Conservation (phyloP, 2,888 invertebrate genomes). For the Deilephila porcellus region DNA sequence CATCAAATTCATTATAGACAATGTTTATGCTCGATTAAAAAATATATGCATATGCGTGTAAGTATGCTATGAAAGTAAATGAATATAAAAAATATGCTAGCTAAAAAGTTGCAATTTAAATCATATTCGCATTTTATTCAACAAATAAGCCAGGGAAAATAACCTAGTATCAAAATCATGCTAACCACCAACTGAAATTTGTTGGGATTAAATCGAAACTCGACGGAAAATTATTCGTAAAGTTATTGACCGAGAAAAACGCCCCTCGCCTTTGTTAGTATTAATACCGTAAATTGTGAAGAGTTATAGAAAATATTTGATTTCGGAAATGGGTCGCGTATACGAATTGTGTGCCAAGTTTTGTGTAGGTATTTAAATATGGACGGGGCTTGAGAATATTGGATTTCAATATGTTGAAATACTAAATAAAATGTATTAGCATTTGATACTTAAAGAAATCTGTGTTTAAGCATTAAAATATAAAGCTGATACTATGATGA, state of each 20-base stretch:
- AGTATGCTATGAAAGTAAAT: too few relatives aligned
- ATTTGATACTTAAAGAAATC: too few relatives aligned
- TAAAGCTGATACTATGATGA: too few relatives aligned
- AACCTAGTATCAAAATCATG: not conserved
- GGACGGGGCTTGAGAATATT: not conserved
- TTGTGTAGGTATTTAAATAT: not conserved
- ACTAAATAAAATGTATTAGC: too few relatives aligned
- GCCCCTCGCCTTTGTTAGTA: not conserved
- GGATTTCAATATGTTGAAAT: not conserved
- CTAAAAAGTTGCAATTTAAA: too few relatives aligned
- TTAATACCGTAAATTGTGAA: not conserved
- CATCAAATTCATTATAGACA: too few relatives aligned
- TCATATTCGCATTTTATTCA: too few relatives aligned
- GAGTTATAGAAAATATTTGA: not conserved
- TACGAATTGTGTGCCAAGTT: not conserved
- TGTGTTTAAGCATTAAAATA: too few relatives aligned
- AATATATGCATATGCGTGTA: too few relatives aligned
- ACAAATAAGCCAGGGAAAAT: too few relatives aligned
- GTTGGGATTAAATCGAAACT: not conserved
- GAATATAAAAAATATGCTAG: too few relatives aligned
- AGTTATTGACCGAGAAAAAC: not conserved
- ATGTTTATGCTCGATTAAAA: too few relatives aligned
- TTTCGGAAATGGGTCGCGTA: not conserved
- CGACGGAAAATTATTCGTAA: not conserved
- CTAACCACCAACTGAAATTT: not conserved